These are phyloP conservation scores for Rhynchophorus ferrugineus DNA, from an alignment of 1,140 invertebrate species.

Conservation along the genomic window DNA sequence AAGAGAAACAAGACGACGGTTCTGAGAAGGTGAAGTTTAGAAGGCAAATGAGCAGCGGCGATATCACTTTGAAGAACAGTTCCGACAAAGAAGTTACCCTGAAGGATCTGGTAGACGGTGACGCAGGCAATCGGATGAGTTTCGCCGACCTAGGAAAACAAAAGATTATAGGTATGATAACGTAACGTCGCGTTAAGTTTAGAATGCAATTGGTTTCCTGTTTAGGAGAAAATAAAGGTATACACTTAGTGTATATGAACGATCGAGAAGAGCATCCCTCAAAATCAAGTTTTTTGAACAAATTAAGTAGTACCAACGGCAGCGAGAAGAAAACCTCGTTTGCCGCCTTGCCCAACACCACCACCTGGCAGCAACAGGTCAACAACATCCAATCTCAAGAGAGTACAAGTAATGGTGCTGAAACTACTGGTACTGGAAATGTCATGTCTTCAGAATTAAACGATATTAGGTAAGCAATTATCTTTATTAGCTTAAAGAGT, in stretches of 20 bases:
- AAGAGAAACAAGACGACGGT: slow-evolving; percentile 47
- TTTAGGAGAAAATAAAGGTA: slow-evolving; percentile 46
- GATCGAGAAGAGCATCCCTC: slow-evolving; percentile 44
- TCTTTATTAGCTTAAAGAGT: not conserved
- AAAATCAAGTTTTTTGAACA: slow-evolving; percentile 39
- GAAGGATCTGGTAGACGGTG: slow-evolving; percentile 33
- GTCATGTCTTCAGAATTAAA: slow-evolving; percentile 58
- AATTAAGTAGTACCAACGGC: slow-evolving; percentile 41
- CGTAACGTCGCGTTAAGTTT: no score
- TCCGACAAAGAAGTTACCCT: slow-evolving; percentile 33
- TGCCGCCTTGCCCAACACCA: slow-evolving; percentile 66
- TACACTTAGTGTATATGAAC: slow-evolving; percentile 56
- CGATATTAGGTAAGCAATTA: slow-evolving; percentile 52
- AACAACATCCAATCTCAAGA: slow-evolving; percentile 26
- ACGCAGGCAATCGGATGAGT: slow-evolving; percentile 52
- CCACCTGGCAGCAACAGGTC: slow-evolving; percentile 73
- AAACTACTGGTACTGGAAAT: slow-evolving; percentile 19
- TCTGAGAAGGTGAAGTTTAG: slow-evolving; percentile 49
- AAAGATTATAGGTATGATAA: slow-evolving; percentile 32
- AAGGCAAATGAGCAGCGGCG: slow-evolving; percentile 49
- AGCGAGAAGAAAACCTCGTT: slow-evolving; percentile 60
- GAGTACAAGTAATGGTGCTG: slow-evolving; percentile 24
- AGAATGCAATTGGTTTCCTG: slow-evolving; percentile 1
- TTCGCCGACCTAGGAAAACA: slow-evolving; percentile 62
- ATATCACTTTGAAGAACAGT: slow-evolving; percentile 40